A percentile compares a stretch with the other conserved stretches of the same genome.
phyloP scores from a whole-genome alignment of 2,797 vertebrate species.

The Fratercula arctica region DNA sequence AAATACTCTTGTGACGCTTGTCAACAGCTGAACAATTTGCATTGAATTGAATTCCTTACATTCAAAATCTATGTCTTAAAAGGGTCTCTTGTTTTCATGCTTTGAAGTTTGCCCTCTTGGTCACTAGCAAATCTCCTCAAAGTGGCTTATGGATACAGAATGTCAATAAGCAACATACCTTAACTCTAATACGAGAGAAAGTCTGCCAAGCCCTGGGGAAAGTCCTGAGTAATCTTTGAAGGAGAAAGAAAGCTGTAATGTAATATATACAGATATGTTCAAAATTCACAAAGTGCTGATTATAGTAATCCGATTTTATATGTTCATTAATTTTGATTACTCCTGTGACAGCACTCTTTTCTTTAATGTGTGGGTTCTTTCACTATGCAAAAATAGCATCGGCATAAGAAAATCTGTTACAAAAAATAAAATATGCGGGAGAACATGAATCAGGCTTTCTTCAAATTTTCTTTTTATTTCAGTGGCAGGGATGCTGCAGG shows the following conservation, averaged over 20 bases:
- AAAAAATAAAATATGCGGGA: not conserved
- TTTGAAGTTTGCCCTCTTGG: constrained; percentile 40
- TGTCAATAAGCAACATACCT: not conserved
- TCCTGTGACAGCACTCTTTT: not conserved
- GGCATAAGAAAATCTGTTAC: not conserved
- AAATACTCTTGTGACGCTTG: not conserved
- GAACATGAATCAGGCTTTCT: not conserved
- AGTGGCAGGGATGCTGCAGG: constrained; percentile 91
- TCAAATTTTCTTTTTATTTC: constrained; percentile 38
- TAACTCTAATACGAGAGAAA: not conserved
- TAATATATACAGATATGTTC: not conserved
- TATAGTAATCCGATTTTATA: not conserved
- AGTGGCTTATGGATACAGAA: constrained; percentile 1
- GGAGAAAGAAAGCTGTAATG: not conserved
- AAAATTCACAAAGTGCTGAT: not conserved
- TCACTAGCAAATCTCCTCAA: constrained; percentile 4
- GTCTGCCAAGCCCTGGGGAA: not conserved
- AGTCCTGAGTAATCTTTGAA: not conserved
- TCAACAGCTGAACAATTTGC: constrained; percentile 23
- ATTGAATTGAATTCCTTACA: not conserved
- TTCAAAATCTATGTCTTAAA: constrained; percentile 32
- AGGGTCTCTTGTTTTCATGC: not conserved
- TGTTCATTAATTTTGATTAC: not conserved
- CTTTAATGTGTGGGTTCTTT: not conserved
- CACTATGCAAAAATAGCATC: not conserved